Evolutionary conservation across 2,888 invertebrate species (phyloP).

Genomic region (Hyles lineata): DNA sequence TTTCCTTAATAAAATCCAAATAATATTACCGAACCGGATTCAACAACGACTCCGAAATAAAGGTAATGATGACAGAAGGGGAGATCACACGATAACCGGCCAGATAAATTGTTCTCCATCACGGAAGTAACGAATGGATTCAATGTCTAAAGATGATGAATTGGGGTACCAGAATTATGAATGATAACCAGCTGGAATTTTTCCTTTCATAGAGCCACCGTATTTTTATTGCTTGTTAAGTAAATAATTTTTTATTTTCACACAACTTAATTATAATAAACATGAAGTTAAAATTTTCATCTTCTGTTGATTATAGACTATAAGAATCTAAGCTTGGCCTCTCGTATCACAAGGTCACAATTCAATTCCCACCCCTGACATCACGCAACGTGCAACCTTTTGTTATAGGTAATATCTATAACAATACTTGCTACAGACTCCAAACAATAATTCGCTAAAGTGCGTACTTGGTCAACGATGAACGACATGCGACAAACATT

Average conservation of each 20-base stretch:
- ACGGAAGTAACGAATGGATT: conserved; percentile 53
- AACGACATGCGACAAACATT: conserved; percentile 10
- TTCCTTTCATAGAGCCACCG: too few species aligned
- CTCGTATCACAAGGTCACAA: too few species aligned
- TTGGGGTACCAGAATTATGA: background rate
- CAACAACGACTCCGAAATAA: background rate
- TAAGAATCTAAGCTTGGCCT: too few species aligned
- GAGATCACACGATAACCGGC: conserved; percentile 61
- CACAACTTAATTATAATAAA: too few species aligned
- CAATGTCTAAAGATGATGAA: background rate
- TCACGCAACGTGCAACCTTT: too few species aligned
- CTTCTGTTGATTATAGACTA: too few species aligned
- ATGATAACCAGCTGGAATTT: background rate
- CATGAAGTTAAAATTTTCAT: too few species aligned
- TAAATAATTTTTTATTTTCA: too few species aligned
- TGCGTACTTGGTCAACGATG: background rate
- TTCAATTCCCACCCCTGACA: too few species aligned
- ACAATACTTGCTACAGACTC: background rate
- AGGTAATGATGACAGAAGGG: conserved; percentile 50
- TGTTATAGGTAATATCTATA: too few species aligned
- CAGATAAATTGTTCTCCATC: conserved; percentile 61
- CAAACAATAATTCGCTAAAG: background rate
- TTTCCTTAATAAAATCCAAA: background rate
- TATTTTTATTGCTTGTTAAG: too few species aligned
- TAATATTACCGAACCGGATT: conserved; percentile 10